Percentiles rank a stretch among this genome's conserved stretches.
Conservation (phyloP, 2,113 vertebrate genomes). For the Forbesichthys papilliferus region DNA sequence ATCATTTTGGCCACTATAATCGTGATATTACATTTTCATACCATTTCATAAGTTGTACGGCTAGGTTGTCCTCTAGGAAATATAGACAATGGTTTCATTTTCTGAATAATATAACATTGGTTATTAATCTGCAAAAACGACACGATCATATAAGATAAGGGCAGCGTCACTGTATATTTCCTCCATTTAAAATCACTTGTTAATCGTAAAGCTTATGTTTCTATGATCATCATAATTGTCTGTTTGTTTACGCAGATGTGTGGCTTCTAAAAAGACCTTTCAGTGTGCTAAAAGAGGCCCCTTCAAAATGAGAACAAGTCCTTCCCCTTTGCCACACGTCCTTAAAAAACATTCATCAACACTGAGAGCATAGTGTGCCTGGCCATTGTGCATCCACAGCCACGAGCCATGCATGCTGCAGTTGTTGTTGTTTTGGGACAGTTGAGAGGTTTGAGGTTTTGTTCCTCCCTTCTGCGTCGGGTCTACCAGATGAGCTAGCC, state of each 20-base stretch:
- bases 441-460: not conserved
- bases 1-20: too few species aligned
- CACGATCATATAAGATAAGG: too few species aligned
- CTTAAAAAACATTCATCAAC: not conserved
- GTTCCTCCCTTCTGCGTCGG: not conserved
- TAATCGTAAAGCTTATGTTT: too few species aligned
- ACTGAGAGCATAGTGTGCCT: not conserved
- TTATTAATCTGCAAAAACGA: too few species aligned
- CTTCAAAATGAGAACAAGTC: not conserved
- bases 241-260: not conserved
- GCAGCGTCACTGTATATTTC: not conserved
- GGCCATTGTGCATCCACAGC: not conserved
- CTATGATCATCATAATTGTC: not conserved
- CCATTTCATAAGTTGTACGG: too few species aligned
- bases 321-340: not conserved
- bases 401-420: too few species aligned
- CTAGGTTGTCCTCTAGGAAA: too few species aligned
- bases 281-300: not conserved
- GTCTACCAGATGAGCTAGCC: slow-evolving; percentile 15
- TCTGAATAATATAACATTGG: too few species aligned
- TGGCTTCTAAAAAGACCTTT: not conserved
- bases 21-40: too few species aligned
- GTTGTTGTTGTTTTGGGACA: not conserved
- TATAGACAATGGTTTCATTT: too few species aligned
- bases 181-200: not conserved